Evolutionary conservation across 1,140 invertebrate genomes (phyloP), one percentile per base, ranked within the genome.

Genomic region (Ladona fulva): DNA sequence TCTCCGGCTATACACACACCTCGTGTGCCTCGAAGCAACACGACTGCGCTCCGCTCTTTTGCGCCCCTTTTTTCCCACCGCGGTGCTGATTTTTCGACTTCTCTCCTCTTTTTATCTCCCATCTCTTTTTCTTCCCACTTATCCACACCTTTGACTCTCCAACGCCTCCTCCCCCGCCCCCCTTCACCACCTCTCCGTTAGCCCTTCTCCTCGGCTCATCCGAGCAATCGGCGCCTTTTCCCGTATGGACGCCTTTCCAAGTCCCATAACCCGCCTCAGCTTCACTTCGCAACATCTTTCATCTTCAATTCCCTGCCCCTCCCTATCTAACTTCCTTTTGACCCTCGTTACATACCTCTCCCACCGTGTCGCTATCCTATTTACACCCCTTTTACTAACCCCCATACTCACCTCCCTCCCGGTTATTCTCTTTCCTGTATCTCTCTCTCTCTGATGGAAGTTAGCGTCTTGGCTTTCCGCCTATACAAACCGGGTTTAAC

Each of bases 141-240:
- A 66, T 66, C 52, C 52, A 66, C 52, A 66, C 52, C 52, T 66
- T 66, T 66, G 52, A 66, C 52, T 66, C 52, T 66, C 52, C 52
- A 66, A 66, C 52, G 52, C 52, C 52, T 12, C 52, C 12, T 19
- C 14, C n/a, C 52, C 52, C 52, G 52, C 52, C 52, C 14, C 52
- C 52, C 52, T 66, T 22, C 52, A 19, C 52, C n/a, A 66, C 52
- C 52, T 66, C 14, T 22, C 52, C 44, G 44, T 19, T 19, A 10
- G 19, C 44, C 44, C 44, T 52, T 19, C 44, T 19, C 19, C 44
- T 11, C 44, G 10, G 10, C 44, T 52, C 19, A 11, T 19, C 52
- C 52, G 29, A 37, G 29, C 1, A 8, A 37, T 37, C 29, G 52
- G 52, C 12, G n/a, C n/a, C 52, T 22, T 66, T 37, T 5, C 29